Base-by-base conservation (phyloP, 2,797 vertebrate species). In the Forpus xanthops region DNA sequence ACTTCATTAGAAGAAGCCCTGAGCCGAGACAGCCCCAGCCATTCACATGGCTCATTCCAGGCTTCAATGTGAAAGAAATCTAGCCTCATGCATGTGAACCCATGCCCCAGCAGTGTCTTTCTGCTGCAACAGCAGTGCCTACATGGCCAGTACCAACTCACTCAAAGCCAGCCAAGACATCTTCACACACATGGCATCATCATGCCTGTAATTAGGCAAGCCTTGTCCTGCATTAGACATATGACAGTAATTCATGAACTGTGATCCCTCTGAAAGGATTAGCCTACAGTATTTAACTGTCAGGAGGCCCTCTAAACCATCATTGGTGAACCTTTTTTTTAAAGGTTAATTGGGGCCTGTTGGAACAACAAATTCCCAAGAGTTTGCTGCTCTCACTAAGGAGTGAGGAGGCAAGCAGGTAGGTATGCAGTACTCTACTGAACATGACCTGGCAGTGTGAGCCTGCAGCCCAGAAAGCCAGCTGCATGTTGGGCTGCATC, bases 401-500 rank as follows among this genome's bases (percentile, higher is more conserved):
- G 20, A 68, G 44, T 6, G 20, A 78, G 12, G 5, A 19, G 12
- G n/a, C 31, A 73, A 20, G 31, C 27, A 47, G 31, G 44, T 62
- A 47, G 31, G 44, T 62, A 58, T 3, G 2, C 7, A 45, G 31
- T 72, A 41, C 7, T 13, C 12, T 23, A 45, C 8, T n/a, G 23
- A 7, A 25, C 24, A 39, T 0, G 2, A 67, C 6, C 13, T 35
- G 15, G 23, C n/a, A 42, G 5, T 6, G 2, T 1, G 4, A 1
- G 0, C 35, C 71, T n/a, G 19, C 19, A 44, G 27, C 33, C 70
- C n/a, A 53, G 28, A 84, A 87, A 47, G 7, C 15, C 49, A 83
- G 0, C 4, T 2, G 1, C 0, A 0, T 55, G 64, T 33, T 61
- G 25, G 24, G 4, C 17, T 49, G 35, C 47, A 66, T 31, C 42